Evolutionary conservation across 1,140 invertebrate species (phyloP), one percentile per base, ranked within the genome.

Genomic region (Pissodes strobi): DNA sequence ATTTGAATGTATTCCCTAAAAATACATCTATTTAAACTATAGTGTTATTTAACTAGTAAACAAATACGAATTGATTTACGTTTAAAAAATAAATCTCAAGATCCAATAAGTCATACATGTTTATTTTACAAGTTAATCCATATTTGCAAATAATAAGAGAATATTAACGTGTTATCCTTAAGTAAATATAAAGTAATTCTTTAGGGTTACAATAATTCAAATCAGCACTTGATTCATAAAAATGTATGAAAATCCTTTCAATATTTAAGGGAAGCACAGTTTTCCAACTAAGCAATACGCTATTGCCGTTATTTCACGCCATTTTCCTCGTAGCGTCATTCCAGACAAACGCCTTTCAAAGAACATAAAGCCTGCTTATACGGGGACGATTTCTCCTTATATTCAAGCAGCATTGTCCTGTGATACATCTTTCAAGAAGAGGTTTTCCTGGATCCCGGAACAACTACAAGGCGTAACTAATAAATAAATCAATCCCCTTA

Each of bases 401-500:
- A 51, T 52, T 52, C 45, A n/a, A 25, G 23, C 58, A 19, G 46
- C 43, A 59, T 59, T 59, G 57, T 59, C 57, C 58, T 49, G 58
- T 21, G 41, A 61, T 52, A 61, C 46, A 61, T 61, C 58, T 52
- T 61, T 61, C 58, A 49, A 52, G 58, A 52, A 61, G 38, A 39
- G 58, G 58, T 52, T 61, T 52, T 61, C 43, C 46, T 34, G 57
- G 56, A 43, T 49, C 46, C 46, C 18, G 49, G 58, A 52, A 49
- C 58, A 61, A 61, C 58, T 61, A 61, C 58, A 51, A 61, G 58
- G 46, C 58, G 58, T 52, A 51, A 52, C 46, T 61, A 61, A 61
- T 61, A 61, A 61, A 61, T 61, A 61, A 61, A 61, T 61, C 58
- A 61, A 61, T 51, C 38, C 46, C 46, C 58, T 52, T 51, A 52